phyloP scores from a whole-genome alignment of 1,140 invertebrate species.

The Hylyphantes graminicola region DNA sequence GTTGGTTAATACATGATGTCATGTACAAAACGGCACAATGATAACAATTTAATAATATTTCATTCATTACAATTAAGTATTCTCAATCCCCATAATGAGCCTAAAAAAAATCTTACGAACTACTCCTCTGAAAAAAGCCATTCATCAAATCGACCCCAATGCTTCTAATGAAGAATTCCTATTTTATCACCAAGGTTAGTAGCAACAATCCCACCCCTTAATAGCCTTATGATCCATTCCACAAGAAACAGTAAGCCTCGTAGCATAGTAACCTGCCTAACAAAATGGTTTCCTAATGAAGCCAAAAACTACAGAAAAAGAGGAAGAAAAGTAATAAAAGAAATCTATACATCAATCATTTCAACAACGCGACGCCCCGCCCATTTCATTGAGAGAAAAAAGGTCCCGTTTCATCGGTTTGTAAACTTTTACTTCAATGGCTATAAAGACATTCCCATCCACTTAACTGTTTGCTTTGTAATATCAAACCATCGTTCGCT shows the following conservation, averaged over 20 bases:
- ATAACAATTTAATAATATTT: no score
- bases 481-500: no score
- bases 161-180: conserved; percentile 8
- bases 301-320: conserved; percentile 15
- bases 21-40: no score
- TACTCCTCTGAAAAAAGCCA: no score
- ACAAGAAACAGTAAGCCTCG: conserved; percentile 16
- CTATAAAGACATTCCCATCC: neutral
- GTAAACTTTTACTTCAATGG: conserved; percentile 26
- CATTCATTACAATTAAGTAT: no score
- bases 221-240: conserved; percentile 27
- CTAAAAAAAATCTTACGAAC: no score
- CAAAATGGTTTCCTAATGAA: conserved; percentile 48
- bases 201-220: conserved; percentile 27
- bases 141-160: no score
- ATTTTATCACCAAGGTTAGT: conserved; percentile 36
- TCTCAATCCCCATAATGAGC: no score
- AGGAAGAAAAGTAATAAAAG: conserved; percentile 6
- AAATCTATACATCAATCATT: conserved; percentile 35
- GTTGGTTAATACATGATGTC: no score
- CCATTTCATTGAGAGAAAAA: neutral
- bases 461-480: no score
- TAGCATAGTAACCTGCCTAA: conserved; percentile 24
- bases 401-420: conserved; percentile 27
- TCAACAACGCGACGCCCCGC: conserved; percentile 29